Base-by-base conservation (phyloP, 2,797 vertebrate genomes). In the Acipenser oxyrinchus region DNA sequence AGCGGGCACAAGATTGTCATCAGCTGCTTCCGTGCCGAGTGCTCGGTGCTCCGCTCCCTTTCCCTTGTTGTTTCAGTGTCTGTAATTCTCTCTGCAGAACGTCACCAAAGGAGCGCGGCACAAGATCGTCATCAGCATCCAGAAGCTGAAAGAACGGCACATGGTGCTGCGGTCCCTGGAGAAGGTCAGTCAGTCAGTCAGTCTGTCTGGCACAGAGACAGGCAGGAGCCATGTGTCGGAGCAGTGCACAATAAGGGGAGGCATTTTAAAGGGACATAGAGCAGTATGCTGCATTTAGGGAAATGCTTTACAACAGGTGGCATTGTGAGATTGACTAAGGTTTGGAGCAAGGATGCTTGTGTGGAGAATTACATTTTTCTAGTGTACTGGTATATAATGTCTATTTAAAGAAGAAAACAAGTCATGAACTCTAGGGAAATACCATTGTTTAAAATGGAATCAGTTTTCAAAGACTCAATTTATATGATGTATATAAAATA, bases 51-150 rank as follows among this genome's bases (percentile, higher is more conserved):
- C 9, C 9, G 1, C n/a, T 1, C 52, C n/a, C 9, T n/a, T 55
- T 55, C 15, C 9, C 48, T 49, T 59, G 55, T n/a, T 13, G n/a
- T 7, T 10, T 1, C 23, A 15, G 1, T 49, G 6, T 66, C 57
- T 66, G 10, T 48, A 23, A 2, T 52, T 59, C 6, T 55, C 70
- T 65, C 81, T 79, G 64, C 87, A 98, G 96, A 96, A 95, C 3
- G 96, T 99, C 83, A 99, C 96, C 78, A 99, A 98, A 93, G 96
- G 96, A 5, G 96, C 96, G 0, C 84, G 96, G 72, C 96, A 99
- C 89, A 99, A 99, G 88, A 98, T 99, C 57, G 92, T 98, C 71
- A 97, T 99, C 89, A 99, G 96, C 78, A 96, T 99, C 84, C 93
- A 95, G 86, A 99, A 99, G 82, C 92, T 99, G 74, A 96, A 93